Evolutionary conservation across 2,113 vertebrate species (phyloP).

Genomic region (Lycaon pictus): DNA sequence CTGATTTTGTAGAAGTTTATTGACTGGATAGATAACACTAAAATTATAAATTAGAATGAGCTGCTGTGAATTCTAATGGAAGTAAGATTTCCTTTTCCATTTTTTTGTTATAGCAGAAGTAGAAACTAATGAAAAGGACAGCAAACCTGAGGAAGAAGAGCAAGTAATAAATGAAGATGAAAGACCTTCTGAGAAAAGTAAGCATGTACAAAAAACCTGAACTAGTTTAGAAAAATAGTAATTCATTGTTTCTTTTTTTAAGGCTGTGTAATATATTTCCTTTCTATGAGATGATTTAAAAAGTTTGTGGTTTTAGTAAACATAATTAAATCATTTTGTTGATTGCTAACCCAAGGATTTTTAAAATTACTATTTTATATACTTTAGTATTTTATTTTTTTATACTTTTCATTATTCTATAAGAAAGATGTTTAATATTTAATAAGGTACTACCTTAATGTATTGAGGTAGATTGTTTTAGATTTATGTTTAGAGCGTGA

Average conservation of each 20-base stretch:
- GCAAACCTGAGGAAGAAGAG: constrained; percentile 75
- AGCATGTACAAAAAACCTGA: neutral
- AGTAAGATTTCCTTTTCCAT: constrained; percentile 53
- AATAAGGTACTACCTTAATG: neutral
- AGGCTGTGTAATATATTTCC: neutral
- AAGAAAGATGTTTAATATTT: neutral
- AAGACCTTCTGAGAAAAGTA: constrained; percentile 86
- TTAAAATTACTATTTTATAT: constrained; percentile 26
- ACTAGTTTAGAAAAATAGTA: neutral
- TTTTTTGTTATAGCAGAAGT: constrained; percentile 77
- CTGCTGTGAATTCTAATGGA: constrained; percentile 24
- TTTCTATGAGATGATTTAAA: neutral
- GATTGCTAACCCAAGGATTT: neutral
- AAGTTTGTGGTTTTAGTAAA: constrained; percentile 46
- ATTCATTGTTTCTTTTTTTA: constrained; percentile 38
- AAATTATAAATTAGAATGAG: constrained; percentile 33
- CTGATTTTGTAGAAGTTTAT: constrained; percentile 48
- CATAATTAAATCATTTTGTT: neutral
- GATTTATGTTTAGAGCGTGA: neutral
- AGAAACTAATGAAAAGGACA: constrained; percentile 72
- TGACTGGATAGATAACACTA: neutral
- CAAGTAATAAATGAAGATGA: constrained; percentile 78
- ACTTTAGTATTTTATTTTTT: constrained; percentile 6
- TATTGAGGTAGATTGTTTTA: constrained; percentile 33
- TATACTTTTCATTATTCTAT: constrained; percentile 26